These are phyloP conservation scores for Propithecus deckenii DNA, from an alignment of 2,797 vertebrate genomes.

Conservation along the genomic window DNA sequence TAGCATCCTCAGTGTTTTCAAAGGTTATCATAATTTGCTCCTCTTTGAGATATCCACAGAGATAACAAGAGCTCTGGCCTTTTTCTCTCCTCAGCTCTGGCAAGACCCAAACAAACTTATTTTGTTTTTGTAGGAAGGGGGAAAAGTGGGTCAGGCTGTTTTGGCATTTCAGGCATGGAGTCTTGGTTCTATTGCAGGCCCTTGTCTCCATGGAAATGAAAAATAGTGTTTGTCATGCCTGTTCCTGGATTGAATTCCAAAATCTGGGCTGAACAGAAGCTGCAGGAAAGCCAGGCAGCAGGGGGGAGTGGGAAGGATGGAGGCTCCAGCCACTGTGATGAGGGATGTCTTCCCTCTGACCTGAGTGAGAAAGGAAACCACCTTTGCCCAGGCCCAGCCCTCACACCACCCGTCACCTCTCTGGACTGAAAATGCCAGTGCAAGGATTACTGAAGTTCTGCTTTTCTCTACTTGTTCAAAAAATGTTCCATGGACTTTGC, in stretches of 20 bases:
- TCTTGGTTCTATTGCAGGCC: slow-evolving; percentile 81
- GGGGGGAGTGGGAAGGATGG: not conserved
- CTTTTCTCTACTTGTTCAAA: not conserved
- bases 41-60: not conserved
- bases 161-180: slow-evolving; percentile 84
- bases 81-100: not conserved
- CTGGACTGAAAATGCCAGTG: not conserved
- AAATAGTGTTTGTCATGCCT: slow-evolving; percentile 85
- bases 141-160: slow-evolving; percentile 86
- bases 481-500: not conserved
- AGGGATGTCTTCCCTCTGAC: not conserved
- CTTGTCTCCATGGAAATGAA: slow-evolving; percentile 83
- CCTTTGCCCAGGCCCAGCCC: not conserved
- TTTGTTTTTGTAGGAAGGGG: slow-evolving; percentile 75
- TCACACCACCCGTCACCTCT: not conserved
- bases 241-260: slow-evolving; percentile 84
- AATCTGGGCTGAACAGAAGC: slow-evolving; percentile 70
- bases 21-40: not conserved
- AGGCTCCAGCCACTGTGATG: not conserved
- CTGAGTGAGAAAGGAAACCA: not conserved
- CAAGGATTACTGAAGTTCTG: not conserved
- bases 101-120: slow-evolving; percentile 68
- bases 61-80: slow-evolving; percentile 42
- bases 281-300: slow-evolving; percentile 56
- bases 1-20: not conserved